phyloP scores from a whole-genome alignment of 1,140 invertebrate genomes.

The Nomia melanderi region DNA sequence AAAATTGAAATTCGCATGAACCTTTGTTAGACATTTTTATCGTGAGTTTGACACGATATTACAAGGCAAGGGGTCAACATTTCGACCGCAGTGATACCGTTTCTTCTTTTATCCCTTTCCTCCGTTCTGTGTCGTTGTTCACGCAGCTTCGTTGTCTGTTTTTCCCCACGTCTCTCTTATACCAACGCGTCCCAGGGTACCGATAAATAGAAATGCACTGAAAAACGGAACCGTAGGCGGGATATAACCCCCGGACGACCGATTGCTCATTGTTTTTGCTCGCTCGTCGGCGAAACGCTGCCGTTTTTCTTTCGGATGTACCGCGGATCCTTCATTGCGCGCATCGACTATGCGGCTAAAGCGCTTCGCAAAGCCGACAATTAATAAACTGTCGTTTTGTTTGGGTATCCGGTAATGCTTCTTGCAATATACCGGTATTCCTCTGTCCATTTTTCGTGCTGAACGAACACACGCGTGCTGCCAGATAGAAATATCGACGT shows the following conservation, averaged over 20 bases:
- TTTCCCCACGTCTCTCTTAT: constrained; percentile 7
- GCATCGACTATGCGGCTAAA: neutral
- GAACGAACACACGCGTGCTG: no score
- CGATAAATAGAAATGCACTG: constrained; percentile 59
- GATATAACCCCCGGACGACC: constrained; percentile 46
- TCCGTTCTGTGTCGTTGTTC: neutral
- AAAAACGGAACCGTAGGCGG: constrained; percentile 36
- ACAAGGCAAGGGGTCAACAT: no score
- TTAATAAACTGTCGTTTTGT: constrained; percentile 26
- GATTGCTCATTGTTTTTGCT: constrained; percentile 62
- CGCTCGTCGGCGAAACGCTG: constrained; percentile 2
- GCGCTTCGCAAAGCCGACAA: neutral
- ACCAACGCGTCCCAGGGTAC: constrained; percentile 29
- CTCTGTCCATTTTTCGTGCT: no score
- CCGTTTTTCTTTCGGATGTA: constrained; percentile 11
- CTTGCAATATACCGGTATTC: no score
- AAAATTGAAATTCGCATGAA: no score
- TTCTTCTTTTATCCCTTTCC: constrained; percentile 7
- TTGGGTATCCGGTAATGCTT: no score
- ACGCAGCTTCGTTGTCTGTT: neutral
- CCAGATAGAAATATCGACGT: no score
- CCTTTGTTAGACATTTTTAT: no score
- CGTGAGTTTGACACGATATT: no score
- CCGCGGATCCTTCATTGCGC: neutral
- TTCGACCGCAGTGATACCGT: constrained; percentile 53